Percentiles rank a stretch among this genome's conserved stretches.
Conservation (phyloP, 1,140 invertebrate genomes). For the Drosophila pallidifrons region DNA sequence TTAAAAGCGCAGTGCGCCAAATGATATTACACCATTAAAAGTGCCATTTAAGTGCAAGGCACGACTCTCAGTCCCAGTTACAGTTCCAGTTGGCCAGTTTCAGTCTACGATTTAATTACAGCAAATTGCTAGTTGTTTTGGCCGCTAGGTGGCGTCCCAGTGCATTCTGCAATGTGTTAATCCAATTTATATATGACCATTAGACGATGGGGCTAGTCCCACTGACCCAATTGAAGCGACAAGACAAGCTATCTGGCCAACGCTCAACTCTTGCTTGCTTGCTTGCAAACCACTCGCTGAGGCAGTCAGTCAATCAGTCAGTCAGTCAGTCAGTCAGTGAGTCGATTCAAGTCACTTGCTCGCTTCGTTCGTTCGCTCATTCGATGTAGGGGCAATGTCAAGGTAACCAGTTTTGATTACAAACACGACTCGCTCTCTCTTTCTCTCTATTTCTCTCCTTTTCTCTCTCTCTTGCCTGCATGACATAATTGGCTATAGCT, state of each 20-base stretch:
- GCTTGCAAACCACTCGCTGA: neutral
- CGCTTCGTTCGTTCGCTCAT: neutral
- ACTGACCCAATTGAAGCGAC: constrained; percentile 62
- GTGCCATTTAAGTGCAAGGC: constrained; percentile 79
- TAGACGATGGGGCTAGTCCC: constrained; percentile 49
- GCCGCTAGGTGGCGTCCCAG: constrained; percentile 38
- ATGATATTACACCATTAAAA: constrained; percentile 82
- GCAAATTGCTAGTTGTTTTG: constrained; percentile 74
- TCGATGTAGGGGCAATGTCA: constrained; percentile 63
- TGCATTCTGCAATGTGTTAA: constrained; percentile 64
- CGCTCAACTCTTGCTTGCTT: constrained; percentile 2
- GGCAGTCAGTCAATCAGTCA: neutral
- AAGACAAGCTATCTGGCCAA: constrained; percentile 1
- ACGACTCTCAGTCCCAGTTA: constrained; percentile 14
- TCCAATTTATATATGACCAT: constrained; percentile 77
- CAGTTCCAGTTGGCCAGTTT: no score
- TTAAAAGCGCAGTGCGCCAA: constrained; percentile 74
- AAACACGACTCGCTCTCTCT: constrained; percentile 20
- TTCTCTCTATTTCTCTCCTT: neutral
- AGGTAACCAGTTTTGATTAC: constrained; percentile 80
- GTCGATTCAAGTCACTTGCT: constrained; percentile 8
- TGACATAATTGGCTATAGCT: constrained; percentile 2
- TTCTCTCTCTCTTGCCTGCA: neutral
- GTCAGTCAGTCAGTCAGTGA: constrained; percentile 19
- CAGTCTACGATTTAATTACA: constrained; percentile 67